Percentiles rank a stretch among this genome's conserved stretches.
phyloP scores from a whole-genome alignment of 2,888 invertebrate species.

The Neoascia interrupta region DNA sequence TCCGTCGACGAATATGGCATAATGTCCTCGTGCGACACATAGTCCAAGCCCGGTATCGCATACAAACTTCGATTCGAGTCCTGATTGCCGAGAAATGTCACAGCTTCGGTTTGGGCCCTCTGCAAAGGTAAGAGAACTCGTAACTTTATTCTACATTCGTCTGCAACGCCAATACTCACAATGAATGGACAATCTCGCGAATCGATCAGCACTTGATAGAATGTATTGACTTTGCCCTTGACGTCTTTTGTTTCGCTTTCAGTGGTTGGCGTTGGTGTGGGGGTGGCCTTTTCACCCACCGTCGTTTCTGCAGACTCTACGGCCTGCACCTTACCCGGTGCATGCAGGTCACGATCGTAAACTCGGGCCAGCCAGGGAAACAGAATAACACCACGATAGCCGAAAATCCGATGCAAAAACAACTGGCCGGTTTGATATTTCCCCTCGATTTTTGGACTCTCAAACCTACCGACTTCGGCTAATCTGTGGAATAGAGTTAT shows the following conservation, averaged over 20 bases:
- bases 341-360: conserved; percentile 90
- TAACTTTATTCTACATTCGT: neutral
- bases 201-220: conserved; percentile 98
- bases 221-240: conserved; percentile 94
- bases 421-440: conserved; percentile 98
- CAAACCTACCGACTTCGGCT: conserved; percentile 95
- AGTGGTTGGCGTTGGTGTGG: conserved; percentile 12
- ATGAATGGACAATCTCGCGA: conserved; percentile 97
- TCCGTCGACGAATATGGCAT: conserved; percentile 95
- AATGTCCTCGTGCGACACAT: conserved; percentile 98
- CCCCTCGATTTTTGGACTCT: conserved; percentile 89
- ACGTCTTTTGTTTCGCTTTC: conserved; percentile 85
- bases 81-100: conserved; percentile 97
- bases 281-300: conserved; percentile 5
- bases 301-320: conserved; percentile 18
- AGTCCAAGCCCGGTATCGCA: conserved; percentile 98
- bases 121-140: conserved; percentile 58
- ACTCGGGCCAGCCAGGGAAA: conserved; percentile 98
- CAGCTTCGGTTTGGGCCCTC: conserved; percentile 99
- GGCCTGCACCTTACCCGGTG: conserved; percentile 81
- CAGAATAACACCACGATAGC: conserved; percentile 96
- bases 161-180: conserved; percentile 70
- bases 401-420: conserved; percentile 97
- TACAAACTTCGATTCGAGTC: conserved; percentile 96
- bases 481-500: conserved; percentile 82